Evolutionary conservation across 2,113 vertebrate genomes (phyloP).

Genomic region (Xenotilapia caudafasciata): DNA sequence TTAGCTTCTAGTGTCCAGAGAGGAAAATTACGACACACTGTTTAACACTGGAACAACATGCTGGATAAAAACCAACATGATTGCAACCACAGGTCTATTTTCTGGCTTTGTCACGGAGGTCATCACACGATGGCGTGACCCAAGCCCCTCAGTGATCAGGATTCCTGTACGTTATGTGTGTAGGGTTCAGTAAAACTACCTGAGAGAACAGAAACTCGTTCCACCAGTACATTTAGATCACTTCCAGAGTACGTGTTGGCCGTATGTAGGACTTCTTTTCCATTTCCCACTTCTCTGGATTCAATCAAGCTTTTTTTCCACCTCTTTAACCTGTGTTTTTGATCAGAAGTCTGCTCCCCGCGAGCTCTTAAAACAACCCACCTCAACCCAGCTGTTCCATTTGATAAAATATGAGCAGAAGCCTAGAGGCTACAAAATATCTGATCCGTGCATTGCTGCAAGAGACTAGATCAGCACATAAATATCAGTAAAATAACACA

Average conservation of each 20-base stretch:
- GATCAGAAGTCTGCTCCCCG: neutral
- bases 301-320: neutral
- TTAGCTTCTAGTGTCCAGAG: neutral
- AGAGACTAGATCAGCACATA: neutral
- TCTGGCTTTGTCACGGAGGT: neutral
- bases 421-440: neutral
- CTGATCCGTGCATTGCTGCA: neutral
- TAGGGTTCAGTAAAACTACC: neutral
- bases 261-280: neutral
- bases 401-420: neutral
- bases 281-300: neutral
- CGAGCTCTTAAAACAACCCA: neutral
- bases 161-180: neutral
- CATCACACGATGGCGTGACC: neutral
- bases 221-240: neutral
- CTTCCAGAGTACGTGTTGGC: neutral
- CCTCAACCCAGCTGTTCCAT: neutral
- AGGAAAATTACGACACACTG: neutral
- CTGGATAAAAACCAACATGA: neutral
- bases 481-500: neutral
- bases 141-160: neutral
- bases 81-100: neutral
- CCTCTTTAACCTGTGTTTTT: neutral
- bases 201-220: neutral
- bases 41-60: neutral